Evolutionary conservation across 1,140 invertebrate species (phyloP).

Genomic region (Himalopsyche phryganea): DNA sequence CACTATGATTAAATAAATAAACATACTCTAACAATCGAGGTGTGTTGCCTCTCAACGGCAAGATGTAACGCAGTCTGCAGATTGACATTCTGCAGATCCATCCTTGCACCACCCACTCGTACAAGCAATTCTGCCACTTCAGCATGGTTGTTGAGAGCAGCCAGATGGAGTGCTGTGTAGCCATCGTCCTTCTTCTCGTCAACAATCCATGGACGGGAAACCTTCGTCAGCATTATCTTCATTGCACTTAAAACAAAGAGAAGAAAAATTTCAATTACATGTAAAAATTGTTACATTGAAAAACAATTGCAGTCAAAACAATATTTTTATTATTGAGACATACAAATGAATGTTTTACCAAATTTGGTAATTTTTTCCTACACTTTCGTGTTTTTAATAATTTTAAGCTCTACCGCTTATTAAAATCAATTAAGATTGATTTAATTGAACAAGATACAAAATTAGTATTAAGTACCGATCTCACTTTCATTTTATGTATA

Average conservation of each 20-base stretch:
- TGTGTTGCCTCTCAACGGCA: constrained; percentile 92
- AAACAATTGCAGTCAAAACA: not conserved
- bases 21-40: constrained; percentile 81
- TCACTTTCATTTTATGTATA: no score
- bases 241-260: constrained; percentile 75
- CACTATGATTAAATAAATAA: no score
- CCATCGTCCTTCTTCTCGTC: constrained; percentile 98
- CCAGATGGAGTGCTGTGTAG: constrained; percentile 93
- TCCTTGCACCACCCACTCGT: constrained; percentile 82
- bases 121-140: constrained; percentile 92
- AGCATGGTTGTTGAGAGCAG: constrained; percentile 94
- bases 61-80: constrained; percentile 94
- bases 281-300: constrained; percentile 4
- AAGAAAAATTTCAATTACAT: no score
- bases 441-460: no score
- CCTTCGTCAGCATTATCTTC: constrained; percentile 86
- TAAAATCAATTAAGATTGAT: no score
- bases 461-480: no score
- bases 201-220: constrained; percentile 93
- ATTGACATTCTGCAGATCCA: constrained; percentile 93
- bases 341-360: no score
- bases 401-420: no score
- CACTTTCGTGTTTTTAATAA: no score
- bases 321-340: no score
- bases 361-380: no score